These are phyloP conservation scores for Halichoerus grypus DNA, from an alignment of 2,113 vertebrate species.

Conservation along the genomic window DNA sequence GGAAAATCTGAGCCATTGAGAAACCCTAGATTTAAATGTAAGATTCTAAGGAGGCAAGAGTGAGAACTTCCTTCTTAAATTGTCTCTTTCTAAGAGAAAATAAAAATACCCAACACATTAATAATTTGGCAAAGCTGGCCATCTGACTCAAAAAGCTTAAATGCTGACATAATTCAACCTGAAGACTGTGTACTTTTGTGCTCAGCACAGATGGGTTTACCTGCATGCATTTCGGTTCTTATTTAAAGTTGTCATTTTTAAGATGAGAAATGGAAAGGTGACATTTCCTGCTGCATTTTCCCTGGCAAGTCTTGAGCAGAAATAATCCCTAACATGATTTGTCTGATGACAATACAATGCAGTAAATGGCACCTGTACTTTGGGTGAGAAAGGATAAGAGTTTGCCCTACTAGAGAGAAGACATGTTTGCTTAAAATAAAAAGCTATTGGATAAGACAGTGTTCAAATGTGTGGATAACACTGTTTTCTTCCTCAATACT, in stretches of 20 bases:
- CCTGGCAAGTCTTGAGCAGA: constrained; percentile 61
- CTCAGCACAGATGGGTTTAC: constrained; percentile 57
- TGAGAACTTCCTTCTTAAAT: constrained; percentile 54
- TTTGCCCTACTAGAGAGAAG: not conserved
- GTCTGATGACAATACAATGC: constrained; percentile 32
- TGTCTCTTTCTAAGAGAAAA: constrained; percentile 25
- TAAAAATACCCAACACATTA: constrained; percentile 20
- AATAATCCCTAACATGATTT: constrained; percentile 54
- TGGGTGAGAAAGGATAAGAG: constrained; percentile 1
- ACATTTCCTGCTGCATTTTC: constrained; percentile 66
- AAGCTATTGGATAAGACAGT: not conserved
- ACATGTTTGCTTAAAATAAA: constrained; percentile 47
- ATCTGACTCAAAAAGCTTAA: constrained; percentile 10
- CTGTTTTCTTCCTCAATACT: not conserved
- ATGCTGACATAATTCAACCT: constrained; percentile 40
- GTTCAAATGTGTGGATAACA: not conserved
- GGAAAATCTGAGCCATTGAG: not conserved
- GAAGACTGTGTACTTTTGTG: constrained; percentile 30
- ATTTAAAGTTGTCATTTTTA: constrained; percentile 57
- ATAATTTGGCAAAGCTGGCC: constrained; percentile 58
- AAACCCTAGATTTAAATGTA: not conserved
- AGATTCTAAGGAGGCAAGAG: not conserved
- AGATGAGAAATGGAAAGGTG: constrained; percentile 69
- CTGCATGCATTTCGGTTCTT: constrained; percentile 65
- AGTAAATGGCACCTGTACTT: not conserved